phyloP scores from a whole-genome alignment of 2,113 vertebrate species.

The Misgurnus mizolepis region DNA sequence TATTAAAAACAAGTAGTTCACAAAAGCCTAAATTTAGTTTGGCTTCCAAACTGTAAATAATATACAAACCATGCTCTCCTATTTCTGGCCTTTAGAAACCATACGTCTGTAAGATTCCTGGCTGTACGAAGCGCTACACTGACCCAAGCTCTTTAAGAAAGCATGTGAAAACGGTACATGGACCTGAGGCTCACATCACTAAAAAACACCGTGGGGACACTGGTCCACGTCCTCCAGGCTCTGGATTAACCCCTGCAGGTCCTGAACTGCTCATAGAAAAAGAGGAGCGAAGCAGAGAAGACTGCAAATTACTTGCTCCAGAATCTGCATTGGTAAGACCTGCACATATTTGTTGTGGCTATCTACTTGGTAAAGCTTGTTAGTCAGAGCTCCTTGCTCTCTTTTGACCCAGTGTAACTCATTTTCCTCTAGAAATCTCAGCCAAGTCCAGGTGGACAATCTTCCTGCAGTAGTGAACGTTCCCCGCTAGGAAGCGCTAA shows the following conservation, averaged over 20 bases:
- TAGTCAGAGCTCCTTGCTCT: background rate
- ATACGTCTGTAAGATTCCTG: conserved; percentile 94
- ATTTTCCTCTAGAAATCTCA: conserved; percentile 84
- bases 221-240: conserved; percentile 69
- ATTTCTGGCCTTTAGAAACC: conserved; percentile 77
- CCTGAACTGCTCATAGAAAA: conserved; percentile 84
- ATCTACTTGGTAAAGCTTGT: background rate
- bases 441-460: conserved; percentile 91
- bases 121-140: conserved; percentile 96
- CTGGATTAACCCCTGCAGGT: conserved; percentile 65
- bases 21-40: too few relatives aligned
- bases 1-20: too few relatives aligned
- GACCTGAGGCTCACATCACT: conserved; percentile 95
- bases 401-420: background rate
- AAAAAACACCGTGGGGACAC: conserved; percentile 92
- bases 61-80: background rate
- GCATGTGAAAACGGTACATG: conserved; percentile 95
- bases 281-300: conserved; percentile 82
- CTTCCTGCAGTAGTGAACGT: conserved; percentile 94
- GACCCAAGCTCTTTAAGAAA: conserved; percentile 95
- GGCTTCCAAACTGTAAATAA: too few relatives aligned
- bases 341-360: too few relatives aligned
- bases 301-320: conserved; percentile 84
- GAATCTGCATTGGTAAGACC: conserved; percentile 82
- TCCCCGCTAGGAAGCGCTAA: conserved; percentile 93